Percentiles rank a stretch among this genome's conserved stretches.
These are phyloP conservation scores for Indicator maculatus DNA, from an alignment of 2,113 vertebrate genomes.

Conservation along the genomic window DNA sequence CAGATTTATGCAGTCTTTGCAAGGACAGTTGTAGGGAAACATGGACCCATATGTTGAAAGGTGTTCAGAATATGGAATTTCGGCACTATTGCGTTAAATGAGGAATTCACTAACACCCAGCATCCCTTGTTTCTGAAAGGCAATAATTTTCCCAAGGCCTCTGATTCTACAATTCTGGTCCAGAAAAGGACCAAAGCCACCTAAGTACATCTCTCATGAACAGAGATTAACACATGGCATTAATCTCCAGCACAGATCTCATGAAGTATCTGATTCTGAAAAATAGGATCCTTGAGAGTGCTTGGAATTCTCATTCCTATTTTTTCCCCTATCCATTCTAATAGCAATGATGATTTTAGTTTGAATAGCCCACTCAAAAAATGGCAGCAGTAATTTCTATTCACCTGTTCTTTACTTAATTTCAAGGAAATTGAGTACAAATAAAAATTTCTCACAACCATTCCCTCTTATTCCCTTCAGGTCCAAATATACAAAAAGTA, in stretches of 20 bases:
- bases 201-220: rapidly evolving
- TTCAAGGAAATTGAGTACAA: neutral
- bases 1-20: neutral
- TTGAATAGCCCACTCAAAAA: neutral
- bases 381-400: neutral
- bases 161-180: neutral
- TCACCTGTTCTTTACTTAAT: neutral
- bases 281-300: neutral
- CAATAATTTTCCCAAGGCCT: neutral
- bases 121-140: neutral
- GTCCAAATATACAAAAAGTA: neutral
- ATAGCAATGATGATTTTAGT: neutral
- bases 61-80: neutral
- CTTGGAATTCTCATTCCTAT: neutral
- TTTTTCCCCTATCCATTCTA: neutral
- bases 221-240: neutral
- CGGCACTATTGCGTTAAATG: neutral
- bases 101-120: neutral
- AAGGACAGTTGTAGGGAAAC: neutral
- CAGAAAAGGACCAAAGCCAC: neutral
- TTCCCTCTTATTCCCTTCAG: neutral
- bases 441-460: neutral
- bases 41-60: no score
- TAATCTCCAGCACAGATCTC: neutral
- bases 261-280: neutral